A percentile compares a stretch with the other conserved stretches of the same genome.
Conservation (phyloP, 1,140 invertebrate species). For the Drosophila ananassae region DNA sequence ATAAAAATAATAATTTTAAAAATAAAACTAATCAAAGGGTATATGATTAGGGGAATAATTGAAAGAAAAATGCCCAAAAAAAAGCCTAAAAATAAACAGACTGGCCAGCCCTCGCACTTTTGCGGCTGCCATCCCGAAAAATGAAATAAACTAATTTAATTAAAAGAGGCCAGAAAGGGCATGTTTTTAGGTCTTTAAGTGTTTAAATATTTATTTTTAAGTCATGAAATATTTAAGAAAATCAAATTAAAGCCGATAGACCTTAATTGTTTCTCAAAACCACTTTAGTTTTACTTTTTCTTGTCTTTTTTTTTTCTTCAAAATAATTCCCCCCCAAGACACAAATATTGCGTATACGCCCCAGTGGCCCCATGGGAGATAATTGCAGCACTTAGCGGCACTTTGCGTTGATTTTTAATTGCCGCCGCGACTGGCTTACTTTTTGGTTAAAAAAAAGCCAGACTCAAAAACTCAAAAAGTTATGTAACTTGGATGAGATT, state of each 20-base stretch:
- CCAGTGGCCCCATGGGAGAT: constrained; percentile 30
- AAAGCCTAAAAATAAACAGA: constrained; percentile 2
- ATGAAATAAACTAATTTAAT: constrained; percentile 77
- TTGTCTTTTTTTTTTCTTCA: too few relatives aligned
- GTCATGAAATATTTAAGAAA: too few relatives aligned
- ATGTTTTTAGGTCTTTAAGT: background rate
- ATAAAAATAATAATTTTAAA: too few relatives aligned
- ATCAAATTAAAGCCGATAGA: too few relatives aligned
- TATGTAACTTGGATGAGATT: background rate
- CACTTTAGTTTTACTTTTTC: too few relatives aligned
- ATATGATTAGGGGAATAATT: background rate
- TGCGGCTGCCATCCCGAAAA: constrained; percentile 27
- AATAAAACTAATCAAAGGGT: background rate
- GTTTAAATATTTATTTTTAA: too few relatives aligned
- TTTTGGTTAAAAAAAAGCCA: too few relatives aligned
- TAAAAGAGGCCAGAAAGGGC: constrained; percentile 41
- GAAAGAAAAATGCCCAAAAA: background rate
- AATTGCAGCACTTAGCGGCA: constrained; percentile 53
- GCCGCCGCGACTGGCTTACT: constrained; percentile 6
- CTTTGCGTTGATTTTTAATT: constrained; percentile 51
- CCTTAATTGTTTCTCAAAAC: too few relatives aligned
- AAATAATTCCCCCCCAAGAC: background rate
- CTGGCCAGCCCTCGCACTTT: background rate
- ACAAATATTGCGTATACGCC: constrained; percentile 56
- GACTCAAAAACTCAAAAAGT: too few relatives aligned